phyloP scores from a whole-genome alignment of 2,888 invertebrate genomes.

The Pseudanteris insignis region DNA sequence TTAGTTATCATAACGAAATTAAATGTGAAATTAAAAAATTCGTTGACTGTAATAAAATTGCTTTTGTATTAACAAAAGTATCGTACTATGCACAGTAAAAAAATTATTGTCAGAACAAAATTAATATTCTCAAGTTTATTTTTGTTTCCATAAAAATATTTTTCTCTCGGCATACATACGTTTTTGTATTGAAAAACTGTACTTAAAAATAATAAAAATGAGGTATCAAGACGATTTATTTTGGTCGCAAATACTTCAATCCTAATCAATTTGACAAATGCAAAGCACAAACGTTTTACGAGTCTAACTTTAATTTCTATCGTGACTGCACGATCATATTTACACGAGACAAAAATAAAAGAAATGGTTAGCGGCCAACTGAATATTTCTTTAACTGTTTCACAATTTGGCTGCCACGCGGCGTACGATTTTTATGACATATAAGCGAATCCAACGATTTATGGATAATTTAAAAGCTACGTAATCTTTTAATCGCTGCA shows the following conservation, averaged over 20 bases:
- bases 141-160: too few species aligned
- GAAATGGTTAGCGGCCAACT: slow-evolving; percentile 11
- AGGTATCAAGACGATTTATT: too few species aligned
- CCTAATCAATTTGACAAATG: slow-evolving; percentile 11
- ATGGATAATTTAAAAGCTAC: slow-evolving; percentile 46
- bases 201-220: too few species aligned
- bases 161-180: too few species aligned
- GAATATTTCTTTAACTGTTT: slow-evolving; percentile 20
- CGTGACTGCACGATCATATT: slow-evolving; percentile 13
- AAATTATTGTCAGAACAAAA: too few species aligned
- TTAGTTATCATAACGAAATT: too few species aligned
- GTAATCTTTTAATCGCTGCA: slow-evolving; percentile 46
- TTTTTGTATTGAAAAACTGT: too few species aligned
- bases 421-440: slow-evolving; percentile 45
- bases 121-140: too few species aligned
- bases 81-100: too few species aligned
- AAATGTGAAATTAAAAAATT: too few species aligned
- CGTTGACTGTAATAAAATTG: too few species aligned
- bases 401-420: slow-evolving; percentile 41
- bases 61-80: too few species aligned
- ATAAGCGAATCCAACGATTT: slow-evolving; percentile 42
- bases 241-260: slow-evolving; percentile 16
- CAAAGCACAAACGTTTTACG: slow-evolving; percentile 10
- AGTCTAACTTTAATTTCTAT: slow-evolving; percentile 12
- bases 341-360: slow-evolving; percentile 16